Evolutionary conservation across 1,140 invertebrate genomes (phyloP).

Genomic region (Zaprionus tsacasi): DNA sequence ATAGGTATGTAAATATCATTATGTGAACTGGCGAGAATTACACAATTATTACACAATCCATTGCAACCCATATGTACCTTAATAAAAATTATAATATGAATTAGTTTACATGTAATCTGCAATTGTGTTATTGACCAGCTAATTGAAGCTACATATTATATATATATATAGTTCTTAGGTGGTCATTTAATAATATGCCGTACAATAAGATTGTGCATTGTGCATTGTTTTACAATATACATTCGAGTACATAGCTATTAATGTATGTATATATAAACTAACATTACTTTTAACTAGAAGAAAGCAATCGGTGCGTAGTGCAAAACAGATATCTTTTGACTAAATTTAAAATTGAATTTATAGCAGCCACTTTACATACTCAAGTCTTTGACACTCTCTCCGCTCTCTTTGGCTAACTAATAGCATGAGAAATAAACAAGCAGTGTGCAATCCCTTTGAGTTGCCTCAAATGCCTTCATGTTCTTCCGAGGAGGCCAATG

Average conservation of each 20-base stretch:
- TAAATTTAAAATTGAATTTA: conserved; percentile 59
- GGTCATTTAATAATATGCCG: not conserved
- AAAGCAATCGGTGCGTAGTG: conserved; percentile 41
- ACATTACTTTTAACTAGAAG: conserved; percentile 44
- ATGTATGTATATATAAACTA: conserved; percentile 20
- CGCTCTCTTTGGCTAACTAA: conserved; percentile 26
- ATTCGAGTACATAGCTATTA: too few species aligned
- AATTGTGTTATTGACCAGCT: not conserved
- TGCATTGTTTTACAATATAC: not conserved
- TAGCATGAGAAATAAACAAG: conserved; percentile 12
- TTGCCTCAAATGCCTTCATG: conserved; percentile 6
- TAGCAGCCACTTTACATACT: conserved; percentile 2
- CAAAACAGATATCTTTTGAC: conserved; percentile 60
- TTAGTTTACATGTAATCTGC: not conserved
- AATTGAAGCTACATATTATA: too few species aligned
- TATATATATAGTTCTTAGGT: not conserved
- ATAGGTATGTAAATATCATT: not conserved
- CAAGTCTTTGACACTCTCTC: conserved; percentile 9
- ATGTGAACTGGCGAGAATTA: not conserved
- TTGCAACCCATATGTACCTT: not conserved
- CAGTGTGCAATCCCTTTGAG: conserved; percentile 6
- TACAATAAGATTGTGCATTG: not conserved
- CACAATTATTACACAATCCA: not conserved
- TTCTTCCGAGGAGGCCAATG: conserved; percentile 32
- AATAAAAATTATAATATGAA: not conserved